Percentiles rank a stretch among this genome's conserved stretches.
phyloP scores from a whole-genome alignment of 64 coral and sea anemone species.

The Stichodactyla helianthus region DNA sequence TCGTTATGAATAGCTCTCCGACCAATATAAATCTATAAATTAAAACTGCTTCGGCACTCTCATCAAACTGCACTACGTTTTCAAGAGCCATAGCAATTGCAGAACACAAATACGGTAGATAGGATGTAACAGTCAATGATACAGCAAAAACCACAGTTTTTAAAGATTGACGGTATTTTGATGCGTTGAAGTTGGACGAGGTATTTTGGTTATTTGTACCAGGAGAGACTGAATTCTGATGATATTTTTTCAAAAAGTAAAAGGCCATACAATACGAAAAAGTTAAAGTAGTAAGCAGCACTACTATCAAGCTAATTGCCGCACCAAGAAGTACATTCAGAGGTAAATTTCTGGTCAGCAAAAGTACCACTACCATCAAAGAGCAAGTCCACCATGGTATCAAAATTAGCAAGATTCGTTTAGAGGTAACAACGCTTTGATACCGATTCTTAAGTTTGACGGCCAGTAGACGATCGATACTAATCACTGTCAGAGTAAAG shows the following conservation, averaged over 20 bases:
- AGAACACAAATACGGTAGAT: not conserved
- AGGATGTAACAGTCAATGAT: not conserved
- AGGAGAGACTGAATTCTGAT: not conserved
- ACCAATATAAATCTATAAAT: not conserved
- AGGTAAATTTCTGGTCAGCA: not conserved
- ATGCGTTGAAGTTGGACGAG: not conserved
- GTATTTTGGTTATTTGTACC: not conserved
- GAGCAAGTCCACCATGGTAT: not conserved
- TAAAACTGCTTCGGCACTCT: not conserved
- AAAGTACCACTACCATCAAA: not conserved
- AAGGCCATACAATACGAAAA: not conserved
- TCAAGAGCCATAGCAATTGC: not conserved
- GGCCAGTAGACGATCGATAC: not conserved
- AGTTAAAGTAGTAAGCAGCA: not conserved
- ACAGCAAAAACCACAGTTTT: not conserved
- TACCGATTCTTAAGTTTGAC: not conserved
- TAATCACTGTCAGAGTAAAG: not conserved
- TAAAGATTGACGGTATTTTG: not conserved
- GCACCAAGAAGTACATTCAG: not conserved
- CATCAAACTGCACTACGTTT: not conserved
- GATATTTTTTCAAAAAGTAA: not conserved
- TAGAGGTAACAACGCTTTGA: not conserved
- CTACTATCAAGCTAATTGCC: not conserved
- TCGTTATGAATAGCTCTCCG: not conserved
- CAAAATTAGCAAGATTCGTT: not conserved